These are phyloP conservation scores for Zaprionus taronus DNA, from an alignment of 1,140 invertebrate species.

Conservation along the genomic window DNA sequence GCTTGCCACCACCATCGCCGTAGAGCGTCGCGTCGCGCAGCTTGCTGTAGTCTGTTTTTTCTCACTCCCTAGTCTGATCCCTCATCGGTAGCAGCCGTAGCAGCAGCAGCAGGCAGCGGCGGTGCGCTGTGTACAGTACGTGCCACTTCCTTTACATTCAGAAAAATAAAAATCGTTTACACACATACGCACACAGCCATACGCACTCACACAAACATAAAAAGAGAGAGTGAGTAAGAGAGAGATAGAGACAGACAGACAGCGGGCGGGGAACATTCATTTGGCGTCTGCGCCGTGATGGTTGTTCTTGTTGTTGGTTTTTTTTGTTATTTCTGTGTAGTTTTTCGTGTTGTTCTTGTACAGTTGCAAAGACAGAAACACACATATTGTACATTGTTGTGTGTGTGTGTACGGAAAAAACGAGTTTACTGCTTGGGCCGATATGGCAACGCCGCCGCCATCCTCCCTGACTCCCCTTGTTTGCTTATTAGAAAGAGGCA, in stretches of 20 bases:
- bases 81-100: slow-evolving; percentile 54
- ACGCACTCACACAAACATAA: slow-evolving; percentile 12
- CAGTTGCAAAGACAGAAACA: slow-evolving; percentile 75
- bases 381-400: slow-evolving; percentile 7
- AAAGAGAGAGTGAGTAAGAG: slow-evolving; percentile 39
- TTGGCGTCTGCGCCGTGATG: slow-evolving; percentile 74
- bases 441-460: slow-evolving; percentile 67
- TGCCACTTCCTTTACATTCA: slow-evolving; percentile 83
- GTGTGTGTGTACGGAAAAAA: slow-evolving; percentile 52
- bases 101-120: slow-evolving; percentile 39
- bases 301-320: slow-evolving; percentile 29
- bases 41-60: slow-evolving; percentile 57
- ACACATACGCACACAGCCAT: slow-evolving; percentile 30
- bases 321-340: slow-evolving; percentile 33
- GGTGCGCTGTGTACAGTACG: slow-evolving; percentile 76
- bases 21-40: slow-evolving; percentile 21
- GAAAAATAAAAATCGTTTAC: slow-evolving; percentile 79
- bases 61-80: slow-evolving; percentile 63
- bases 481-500: slow-evolving; percentile 75
- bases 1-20: slow-evolving; percentile 41
- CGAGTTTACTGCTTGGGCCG: slow-evolving; percentile 62
- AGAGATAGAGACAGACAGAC: slow-evolving; percentile 30
- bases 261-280: slow-evolving; percentile 50
- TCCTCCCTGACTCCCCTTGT: slow-evolving; percentile 27
- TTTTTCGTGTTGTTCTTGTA: slow-evolving; percentile 73